Conservation (phyloP, 53 echinoderm and acorn worm species). For the Astropecten irregularis region DNA sequence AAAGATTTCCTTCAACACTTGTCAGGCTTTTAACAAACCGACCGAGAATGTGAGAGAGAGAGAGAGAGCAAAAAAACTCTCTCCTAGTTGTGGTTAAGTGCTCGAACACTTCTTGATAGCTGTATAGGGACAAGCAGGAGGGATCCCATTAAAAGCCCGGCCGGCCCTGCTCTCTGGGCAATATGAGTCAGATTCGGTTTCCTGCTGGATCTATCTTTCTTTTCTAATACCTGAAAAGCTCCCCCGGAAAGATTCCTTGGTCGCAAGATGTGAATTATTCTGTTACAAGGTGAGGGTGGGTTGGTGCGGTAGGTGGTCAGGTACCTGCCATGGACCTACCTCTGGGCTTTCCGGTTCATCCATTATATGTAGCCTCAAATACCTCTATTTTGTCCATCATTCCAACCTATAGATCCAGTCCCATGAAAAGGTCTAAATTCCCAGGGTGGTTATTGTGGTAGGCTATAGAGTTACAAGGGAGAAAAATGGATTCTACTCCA, state of each 20-base stretch:
- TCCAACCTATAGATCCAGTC: too few relatives aligned
- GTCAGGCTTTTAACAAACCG: background rate
- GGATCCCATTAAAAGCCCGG: background rate
- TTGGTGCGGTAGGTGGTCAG: too few relatives aligned
- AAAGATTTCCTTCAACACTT: constrained; percentile 41
- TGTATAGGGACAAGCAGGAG: background rate
- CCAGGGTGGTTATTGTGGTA: too few relatives aligned
- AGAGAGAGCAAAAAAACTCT: too few relatives aligned
- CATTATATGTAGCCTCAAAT: too few relatives aligned
- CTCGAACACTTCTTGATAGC: background rate
- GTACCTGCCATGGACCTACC: too few relatives aligned
- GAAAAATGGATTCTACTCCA: too few relatives aligned
- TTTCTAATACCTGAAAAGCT: background rate
- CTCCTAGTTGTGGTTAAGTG: constrained; percentile 8
- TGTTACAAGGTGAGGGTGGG: background rate
- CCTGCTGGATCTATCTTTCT: constrained; percentile 4
- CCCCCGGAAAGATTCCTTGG: background rate
- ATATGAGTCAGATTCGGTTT: constrained; percentile 49
- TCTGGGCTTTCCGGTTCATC: too few relatives aligned
- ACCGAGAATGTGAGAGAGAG: too few relatives aligned
- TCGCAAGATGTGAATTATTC: constrained; percentile 16
- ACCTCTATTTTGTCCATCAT: too few relatives aligned
- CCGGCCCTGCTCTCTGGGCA: constrained; percentile 7
- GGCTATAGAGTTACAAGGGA: too few relatives aligned
- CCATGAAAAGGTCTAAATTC: too few relatives aligned